These are phyloP conservation scores for Pollenia angustigena DNA, from an alignment of 2,888 invertebrate species.

Conservation along the genomic window DNA sequence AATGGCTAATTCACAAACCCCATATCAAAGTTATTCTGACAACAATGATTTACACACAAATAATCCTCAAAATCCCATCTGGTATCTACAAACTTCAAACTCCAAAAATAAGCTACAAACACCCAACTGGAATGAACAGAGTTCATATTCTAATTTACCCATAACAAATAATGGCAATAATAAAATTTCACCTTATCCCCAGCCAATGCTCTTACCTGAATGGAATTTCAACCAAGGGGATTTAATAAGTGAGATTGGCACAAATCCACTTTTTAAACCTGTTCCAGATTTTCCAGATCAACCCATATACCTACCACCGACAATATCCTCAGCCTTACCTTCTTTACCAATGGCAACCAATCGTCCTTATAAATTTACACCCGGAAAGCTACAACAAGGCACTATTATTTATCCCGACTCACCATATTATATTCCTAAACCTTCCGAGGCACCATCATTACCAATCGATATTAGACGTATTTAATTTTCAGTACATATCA, in stretches of 20 bases:
- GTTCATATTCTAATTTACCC: background rate
- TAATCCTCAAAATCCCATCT: constrained; percentile 15
- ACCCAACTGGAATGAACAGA: constrained; percentile 25
- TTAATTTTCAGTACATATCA: no score
- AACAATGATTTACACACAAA: background rate
- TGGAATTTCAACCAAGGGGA: constrained; percentile 4
- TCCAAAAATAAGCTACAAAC: background rate
- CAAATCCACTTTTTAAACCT: constrained; percentile 14
- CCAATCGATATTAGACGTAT: constrained; percentile 39
- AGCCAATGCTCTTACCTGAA: background rate
- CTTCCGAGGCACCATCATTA: background rate
- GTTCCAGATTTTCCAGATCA: background rate
- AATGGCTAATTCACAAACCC: background rate
- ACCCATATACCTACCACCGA: background rate
- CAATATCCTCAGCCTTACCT: background rate
- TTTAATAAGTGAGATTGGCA: constrained; percentile 8
- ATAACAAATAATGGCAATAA: background rate
- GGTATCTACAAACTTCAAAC: constrained; percentile 22
- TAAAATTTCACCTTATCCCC: background rate
- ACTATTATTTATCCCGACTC: constrained; percentile 52
- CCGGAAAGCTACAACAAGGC: constrained; percentile 12
- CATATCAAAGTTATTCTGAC: background rate
- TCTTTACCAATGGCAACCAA: background rate
- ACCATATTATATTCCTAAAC: constrained; percentile 20
- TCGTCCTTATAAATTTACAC: background rate